Percentiles rank a stretch among this genome's conserved stretches.
Evolutionary conservation across 2,888 invertebrate species (phyloP).

Genomic region (Lithophane leautieri): DNA sequence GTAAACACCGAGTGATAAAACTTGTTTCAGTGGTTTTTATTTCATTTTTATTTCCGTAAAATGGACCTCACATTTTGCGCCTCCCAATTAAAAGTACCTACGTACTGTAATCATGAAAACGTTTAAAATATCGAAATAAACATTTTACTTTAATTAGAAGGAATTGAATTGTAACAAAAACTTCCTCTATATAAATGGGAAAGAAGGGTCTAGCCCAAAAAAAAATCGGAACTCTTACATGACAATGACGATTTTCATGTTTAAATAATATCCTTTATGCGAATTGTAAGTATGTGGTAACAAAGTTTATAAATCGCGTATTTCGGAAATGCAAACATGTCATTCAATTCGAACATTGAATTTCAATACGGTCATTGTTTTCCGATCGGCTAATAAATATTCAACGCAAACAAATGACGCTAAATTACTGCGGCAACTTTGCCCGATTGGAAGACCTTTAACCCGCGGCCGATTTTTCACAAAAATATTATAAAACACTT

Average conservation of each 20-base stretch:
- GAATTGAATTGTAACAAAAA: not conserved
- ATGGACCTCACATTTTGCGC: not conserved
- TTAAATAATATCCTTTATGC: slow-evolving; percentile 54
- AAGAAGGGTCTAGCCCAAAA: not conserved
- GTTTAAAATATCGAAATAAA: not conserved
- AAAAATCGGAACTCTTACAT: not conserved
- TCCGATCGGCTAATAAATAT: slow-evolving; percentile 84
- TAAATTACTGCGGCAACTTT: slow-evolving; percentile 80
- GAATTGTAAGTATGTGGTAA: slow-evolving; percentile 55
- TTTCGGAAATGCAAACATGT: slow-evolving; percentile 74
- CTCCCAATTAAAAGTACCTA: no score
- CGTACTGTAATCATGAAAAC: not conserved
- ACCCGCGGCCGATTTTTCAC: slow-evolving; percentile 81
- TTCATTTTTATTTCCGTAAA: not conserved
- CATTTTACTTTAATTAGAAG: not conserved
- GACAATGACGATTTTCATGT: slow-evolving; percentile 33
- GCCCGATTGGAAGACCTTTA: slow-evolving; percentile 74
- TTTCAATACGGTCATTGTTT: slow-evolving; percentile 84
- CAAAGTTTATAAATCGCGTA: slow-evolving; percentile 66
- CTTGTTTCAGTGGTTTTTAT: not conserved
- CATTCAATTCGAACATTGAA: slow-evolving; percentile 74
- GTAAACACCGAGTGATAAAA: not conserved
- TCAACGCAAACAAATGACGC: slow-evolving; percentile 86
- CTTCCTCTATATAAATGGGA: not conserved
- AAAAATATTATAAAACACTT: slow-evolving; percentile 85